phyloP scores from a whole-genome alignment of 2,797 vertebrate species.

The Morus bassanus region DNA sequence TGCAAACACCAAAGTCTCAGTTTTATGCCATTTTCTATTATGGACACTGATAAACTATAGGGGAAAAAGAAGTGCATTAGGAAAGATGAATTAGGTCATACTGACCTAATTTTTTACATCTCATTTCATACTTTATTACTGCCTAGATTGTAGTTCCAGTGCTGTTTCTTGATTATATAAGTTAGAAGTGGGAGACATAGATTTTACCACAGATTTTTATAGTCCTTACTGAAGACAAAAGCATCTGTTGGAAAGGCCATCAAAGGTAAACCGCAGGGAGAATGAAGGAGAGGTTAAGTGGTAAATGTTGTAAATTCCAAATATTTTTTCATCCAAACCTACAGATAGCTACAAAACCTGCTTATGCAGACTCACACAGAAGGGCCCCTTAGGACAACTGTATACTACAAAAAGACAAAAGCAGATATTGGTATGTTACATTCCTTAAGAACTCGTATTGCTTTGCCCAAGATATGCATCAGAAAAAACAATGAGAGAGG shows the following conservation, averaged over 20 bases:
- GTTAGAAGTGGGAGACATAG: neutral
- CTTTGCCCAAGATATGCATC: neutral
- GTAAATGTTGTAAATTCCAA: neutral
- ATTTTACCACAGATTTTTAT: neutral
- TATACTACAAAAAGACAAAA: neutral
- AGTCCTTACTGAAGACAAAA: neutral
- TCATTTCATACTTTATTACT: neutral
- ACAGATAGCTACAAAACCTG: neutral
- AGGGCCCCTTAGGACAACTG: neutral
- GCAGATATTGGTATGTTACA: neutral
- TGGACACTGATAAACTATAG: neutral
- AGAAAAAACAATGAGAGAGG: neutral
- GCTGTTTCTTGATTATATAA: neutral
- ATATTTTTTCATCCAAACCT: neutral
- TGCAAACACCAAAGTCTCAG: neutral
- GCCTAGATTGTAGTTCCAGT: neutral
- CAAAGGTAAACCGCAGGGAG: neutral
- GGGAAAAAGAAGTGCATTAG: neutral
- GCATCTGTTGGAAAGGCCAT: neutral
- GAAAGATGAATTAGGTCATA: neutral
- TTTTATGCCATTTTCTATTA: neutral
- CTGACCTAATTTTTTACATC: neutral
- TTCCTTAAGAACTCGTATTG: fast-evolving
- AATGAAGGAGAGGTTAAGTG: neutral
- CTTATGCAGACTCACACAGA: neutral